Evolutionary conservation across 1,140 invertebrate genomes (phyloP), one percentile per base, ranked within the genome.

Genomic region (Cataglyphis hispanica): DNA sequence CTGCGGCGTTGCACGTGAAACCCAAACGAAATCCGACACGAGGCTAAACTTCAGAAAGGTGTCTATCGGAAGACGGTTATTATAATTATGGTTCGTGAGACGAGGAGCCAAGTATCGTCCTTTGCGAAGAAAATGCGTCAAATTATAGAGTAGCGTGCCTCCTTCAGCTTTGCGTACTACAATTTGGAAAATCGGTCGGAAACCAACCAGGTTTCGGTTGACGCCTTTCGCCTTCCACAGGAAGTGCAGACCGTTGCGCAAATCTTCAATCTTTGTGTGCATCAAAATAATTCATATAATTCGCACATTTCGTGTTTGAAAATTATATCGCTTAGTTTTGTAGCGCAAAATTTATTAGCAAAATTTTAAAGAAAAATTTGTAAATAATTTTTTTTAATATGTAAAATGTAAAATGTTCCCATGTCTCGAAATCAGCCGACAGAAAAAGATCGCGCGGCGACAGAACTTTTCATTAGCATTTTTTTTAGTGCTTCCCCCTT

Each of bases 381-480:
- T 8, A 31, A 22, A 37, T 16, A 34, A 64, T 27, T 16, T 0
- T 22, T 63, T n/a, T 7, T 1, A 25, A 22, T 19, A 10, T 3
- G 25, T 8, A 37, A 43, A 78, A 50, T 11, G 8, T 25, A 27
- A 7, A 69, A 69, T 27, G 22, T 64, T 8, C 0, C 46, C 5
- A 40, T 0, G 11, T 61, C 7, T 34, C 37, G 40, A 61, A 50
- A 61, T 37, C 19, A 13, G 16, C 40, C 37, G 25, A 37, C 31
- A 58, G 22, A 76, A 76, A 75, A 40, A 74, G 60, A 22, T 72
- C 34, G 27, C 13, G 16, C 66, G 56, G 58, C 56, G 56, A 72
- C 77, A 64, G 34, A 60, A 84, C 50, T 87, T 87, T 76, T 86
- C 60, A 80, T 80, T 84, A 85, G 50, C 84, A 67, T 85, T 80